A percentile compares a stretch with the other conserved stretches of the same genome.
Conservation (phyloP, 2,113 vertebrate species). For the Ondatra zibethicus region DNA sequence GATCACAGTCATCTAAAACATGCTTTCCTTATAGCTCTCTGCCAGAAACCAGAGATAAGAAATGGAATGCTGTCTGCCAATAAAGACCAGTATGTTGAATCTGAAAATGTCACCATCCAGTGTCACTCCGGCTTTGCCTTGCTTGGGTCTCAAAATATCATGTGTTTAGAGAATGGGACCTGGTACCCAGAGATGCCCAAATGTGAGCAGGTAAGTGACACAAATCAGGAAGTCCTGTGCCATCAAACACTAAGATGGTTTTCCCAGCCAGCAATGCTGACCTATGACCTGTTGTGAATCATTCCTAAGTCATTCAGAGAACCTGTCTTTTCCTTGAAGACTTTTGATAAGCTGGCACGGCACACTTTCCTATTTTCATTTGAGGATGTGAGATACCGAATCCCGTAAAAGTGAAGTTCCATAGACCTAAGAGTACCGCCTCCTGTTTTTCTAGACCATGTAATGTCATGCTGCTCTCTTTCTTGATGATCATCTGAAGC, state of each 20-base stretch:
- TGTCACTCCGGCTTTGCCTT: slow-evolving; percentile 71
- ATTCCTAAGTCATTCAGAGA: background rate
- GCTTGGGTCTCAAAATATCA: background rate
- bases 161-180: slow-evolving; percentile 37
- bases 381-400: background rate
- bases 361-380: background rate
- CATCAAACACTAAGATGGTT: background rate
- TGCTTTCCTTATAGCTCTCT: slow-evolving; percentile 64
- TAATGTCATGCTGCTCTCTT: background rate
- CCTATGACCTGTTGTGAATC: background rate
- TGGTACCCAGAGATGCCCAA: slow-evolving; percentile 76
- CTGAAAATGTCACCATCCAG: slow-evolving; percentile 42
- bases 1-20: background rate
- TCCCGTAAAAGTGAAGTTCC: background rate
- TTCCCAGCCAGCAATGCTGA: background rate
- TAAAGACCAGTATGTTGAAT: background rate
- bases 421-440: background rate
- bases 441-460: background rate
- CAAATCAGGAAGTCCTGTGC: background rate
- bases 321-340: background rate
- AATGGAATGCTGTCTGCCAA: slow-evolving; percentile 44
- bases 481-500: background rate
- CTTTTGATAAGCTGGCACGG: background rate
- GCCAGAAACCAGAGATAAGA: slow-evolving; percentile 57
- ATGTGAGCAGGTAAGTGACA: slow-evolving; percentile 75